Evolutionary conservation across 2,797 vertebrate species (phyloP).

Genomic region (Cirrhinus molitorella): DNA sequence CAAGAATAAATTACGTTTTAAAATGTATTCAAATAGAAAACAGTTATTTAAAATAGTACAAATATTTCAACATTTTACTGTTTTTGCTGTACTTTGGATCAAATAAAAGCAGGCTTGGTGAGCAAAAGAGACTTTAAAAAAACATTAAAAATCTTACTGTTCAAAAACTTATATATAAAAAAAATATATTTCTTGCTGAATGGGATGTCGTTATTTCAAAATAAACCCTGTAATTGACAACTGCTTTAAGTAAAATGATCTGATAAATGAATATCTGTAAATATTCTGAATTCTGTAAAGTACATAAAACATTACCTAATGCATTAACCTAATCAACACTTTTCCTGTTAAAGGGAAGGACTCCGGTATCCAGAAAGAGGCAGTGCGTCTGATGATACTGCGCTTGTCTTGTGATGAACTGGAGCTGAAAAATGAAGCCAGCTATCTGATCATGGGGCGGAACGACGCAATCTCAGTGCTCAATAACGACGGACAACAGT

Average conservation of each 20-base stretch:
- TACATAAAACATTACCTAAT: not conserved
- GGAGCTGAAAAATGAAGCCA: conserved; percentile 51
- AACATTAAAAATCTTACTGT: too few relatives aligned
- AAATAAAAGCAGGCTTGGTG: too few relatives aligned
- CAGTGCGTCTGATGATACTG: conserved; percentile 63
- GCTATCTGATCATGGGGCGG: conserved; percentile 76
- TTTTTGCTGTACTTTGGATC: too few relatives aligned
- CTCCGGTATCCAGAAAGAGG: conserved; percentile 50
- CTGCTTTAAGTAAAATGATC: not conserved
- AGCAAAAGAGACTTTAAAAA: too few relatives aligned
- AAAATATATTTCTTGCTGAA: not conserved
- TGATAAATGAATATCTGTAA: not conserved
- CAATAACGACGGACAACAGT: conserved; percentile 64
- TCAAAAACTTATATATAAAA: not conserved
- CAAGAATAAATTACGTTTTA: too few relatives aligned
- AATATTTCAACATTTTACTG: too few relatives aligned
- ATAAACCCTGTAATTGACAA: not conserved
- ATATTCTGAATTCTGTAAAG: not conserved
- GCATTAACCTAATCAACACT: not conserved
- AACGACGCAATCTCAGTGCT: conserved; percentile 52
- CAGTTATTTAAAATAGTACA: too few relatives aligned
- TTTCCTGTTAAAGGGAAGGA: conserved; percentile 64
- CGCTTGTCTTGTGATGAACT: conserved; percentile 63
- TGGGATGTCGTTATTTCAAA: not conserved
- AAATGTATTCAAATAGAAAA: too few relatives aligned